Base-by-base conservation (phyloP, 1,140 invertebrate species). In the Andrena cerasifolii region DNA sequence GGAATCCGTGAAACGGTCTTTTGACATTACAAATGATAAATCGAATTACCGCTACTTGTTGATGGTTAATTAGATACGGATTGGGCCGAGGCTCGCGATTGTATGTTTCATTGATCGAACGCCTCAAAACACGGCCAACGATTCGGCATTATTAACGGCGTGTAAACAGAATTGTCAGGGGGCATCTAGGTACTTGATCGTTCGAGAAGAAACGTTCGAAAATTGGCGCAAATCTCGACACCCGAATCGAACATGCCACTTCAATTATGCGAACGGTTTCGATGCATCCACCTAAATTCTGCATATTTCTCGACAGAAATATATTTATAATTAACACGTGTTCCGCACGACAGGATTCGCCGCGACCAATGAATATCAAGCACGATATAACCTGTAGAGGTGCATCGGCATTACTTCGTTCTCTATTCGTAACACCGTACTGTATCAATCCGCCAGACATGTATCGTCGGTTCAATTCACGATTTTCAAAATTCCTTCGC, bases 21-120 rank as follows among this genome's bases (percentile, higher is more conserved):
- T 56, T 1, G 14, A 10, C n/a, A 33, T 21, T 54, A 21, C 0
- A 51, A 49, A 51, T 33, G 28, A 10, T 18, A 45, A 51, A 59
- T 7, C 14, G 6, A 53, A 61, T 77, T 26, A 62, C 7, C 14
- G 12, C 18, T 45, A 62, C 58, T 54, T 72, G 56, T 71, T 77
- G 66, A 62, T 53, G 33, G 6, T 43, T 62, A 53, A 51, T 24
- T 51, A 61, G 3, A 16, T 31, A 61, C 21, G 21, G 3, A 1
- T 18, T 8, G 28, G 18, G 36, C 6, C 4, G 10, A 6, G 5
- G 6, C 14, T 31, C 4, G 6, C 36, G 6, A 51, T 21, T 4
- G 4, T 6, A 6, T 24, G n/a, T 21, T 40, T 74, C 14, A 45
- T n/a, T 54, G 14, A 33, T 24, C 18, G 40, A n/a, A 16, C 8